These are phyloP conservation scores for Lutraria lutraria DNA, from an alignment of 2,888 invertebrate species.

Conservation along the genomic window DNA sequence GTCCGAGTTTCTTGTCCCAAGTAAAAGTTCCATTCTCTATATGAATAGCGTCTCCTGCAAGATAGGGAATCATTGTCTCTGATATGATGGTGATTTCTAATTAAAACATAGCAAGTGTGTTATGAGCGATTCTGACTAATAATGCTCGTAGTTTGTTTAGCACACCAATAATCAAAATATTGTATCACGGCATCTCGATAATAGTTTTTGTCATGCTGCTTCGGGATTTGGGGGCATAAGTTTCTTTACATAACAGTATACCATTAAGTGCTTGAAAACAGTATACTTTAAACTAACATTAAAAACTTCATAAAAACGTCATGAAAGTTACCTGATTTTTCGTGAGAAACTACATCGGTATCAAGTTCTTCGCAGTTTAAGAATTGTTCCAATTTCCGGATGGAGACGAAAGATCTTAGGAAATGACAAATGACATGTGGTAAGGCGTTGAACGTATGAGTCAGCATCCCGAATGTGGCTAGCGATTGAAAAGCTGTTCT, in stretches of 20 bases:
- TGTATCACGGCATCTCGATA: background rate
- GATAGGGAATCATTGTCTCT: background rate
- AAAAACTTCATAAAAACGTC: background rate
- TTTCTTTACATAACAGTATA: background rate
- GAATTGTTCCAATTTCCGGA: slow-evolving; percentile 67
- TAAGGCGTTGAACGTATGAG: slow-evolving; percentile 94
- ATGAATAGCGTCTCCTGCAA: slow-evolving; percentile 64
- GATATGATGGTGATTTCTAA: background rate
- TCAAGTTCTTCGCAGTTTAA: slow-evolving; percentile 74
- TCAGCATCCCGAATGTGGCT: slow-evolving; percentile 87
- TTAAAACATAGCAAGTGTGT: background rate
- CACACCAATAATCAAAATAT: background rate
- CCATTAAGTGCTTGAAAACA: background rate
- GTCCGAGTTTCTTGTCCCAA: slow-evolving; percentile 71
- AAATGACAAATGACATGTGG: slow-evolving; percentile 75
- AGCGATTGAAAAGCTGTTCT: slow-evolving; percentile 87
- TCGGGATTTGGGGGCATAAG: background rate
- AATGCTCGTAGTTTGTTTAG: background rate
- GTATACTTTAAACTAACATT: background rate
- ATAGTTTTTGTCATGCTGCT: background rate
- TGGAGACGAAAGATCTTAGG: slow-evolving; percentile 55
- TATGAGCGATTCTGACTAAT: background rate
- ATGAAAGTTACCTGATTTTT: slow-evolving; percentile 40
- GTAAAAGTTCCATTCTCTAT: slow-evolving; percentile 71
- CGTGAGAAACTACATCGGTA: slow-evolving; percentile 59